Percentiles rank a stretch among this genome's conserved stretches.
These are phyloP conservation scores for Acrobasis consociella DNA, from an alignment of 2,888 invertebrate species.

Conservation along the genomic window DNA sequence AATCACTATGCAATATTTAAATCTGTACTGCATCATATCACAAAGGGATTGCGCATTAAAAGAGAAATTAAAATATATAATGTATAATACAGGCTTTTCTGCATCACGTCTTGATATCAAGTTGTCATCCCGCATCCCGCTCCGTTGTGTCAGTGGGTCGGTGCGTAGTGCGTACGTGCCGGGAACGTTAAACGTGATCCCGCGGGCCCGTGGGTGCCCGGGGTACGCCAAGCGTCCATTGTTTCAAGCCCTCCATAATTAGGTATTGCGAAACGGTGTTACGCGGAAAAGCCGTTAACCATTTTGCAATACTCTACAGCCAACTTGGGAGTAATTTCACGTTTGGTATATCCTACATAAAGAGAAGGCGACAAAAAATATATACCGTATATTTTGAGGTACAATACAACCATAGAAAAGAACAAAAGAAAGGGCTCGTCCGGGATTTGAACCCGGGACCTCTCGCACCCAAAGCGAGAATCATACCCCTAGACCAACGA, in stretches of 20 bases:
- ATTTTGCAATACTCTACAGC: constrained; percentile 21
- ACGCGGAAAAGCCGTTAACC: constrained; percentile 16
- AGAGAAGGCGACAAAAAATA: too few relatives aligned
- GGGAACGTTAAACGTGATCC: constrained; percentile 41
- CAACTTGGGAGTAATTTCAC: constrained; percentile 10
- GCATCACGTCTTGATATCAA: constrained; percentile 38
- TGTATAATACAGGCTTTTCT: not conserved
- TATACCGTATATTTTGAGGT: too few relatives aligned
- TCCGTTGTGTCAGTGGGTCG: constrained; percentile 55
- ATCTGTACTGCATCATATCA: too few relatives aligned
- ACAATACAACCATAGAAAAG: constrained; percentile 22
- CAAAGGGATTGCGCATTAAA: constrained; percentile 1
- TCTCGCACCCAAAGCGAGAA: constrained; percentile 84
- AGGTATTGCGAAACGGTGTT: constrained; percentile 26
- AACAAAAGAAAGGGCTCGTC: constrained; percentile 72
- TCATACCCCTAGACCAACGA: constrained; percentile 84
- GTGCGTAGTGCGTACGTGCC: constrained; percentile 44
- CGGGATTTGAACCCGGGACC: constrained; percentile 84
- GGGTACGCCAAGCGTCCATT: constrained; percentile 27
- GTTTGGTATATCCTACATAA: not conserved
- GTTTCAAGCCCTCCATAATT: constrained; percentile 26
- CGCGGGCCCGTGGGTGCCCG: constrained; percentile 18
- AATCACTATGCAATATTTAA: too few relatives aligned
- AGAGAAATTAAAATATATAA: not conserved
- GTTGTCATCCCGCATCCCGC: constrained; percentile 31